Percentiles rank a stretch among this genome's conserved stretches.
Conservation (phyloP, 2,797 vertebrate species). For the Crocodylus rhombifer region DNA sequence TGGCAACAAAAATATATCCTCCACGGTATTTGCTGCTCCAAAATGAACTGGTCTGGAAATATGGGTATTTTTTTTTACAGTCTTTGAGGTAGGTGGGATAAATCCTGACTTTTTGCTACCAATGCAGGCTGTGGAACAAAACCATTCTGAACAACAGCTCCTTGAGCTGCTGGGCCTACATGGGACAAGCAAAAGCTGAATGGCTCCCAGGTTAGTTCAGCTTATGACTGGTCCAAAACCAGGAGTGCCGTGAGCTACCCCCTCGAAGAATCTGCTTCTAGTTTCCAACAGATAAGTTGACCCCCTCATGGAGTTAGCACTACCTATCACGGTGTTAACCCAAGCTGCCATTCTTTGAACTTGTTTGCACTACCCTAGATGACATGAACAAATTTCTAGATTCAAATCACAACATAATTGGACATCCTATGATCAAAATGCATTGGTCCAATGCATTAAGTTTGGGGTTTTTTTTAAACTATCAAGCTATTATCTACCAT, state of each 20-base stretch:
- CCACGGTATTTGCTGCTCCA: neutral
- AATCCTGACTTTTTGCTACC: neutral
- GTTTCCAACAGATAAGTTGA: neutral
- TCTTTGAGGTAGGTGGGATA: neutral
- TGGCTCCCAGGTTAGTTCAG: neutral
- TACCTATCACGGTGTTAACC: neutral
- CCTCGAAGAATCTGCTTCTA: accelerated
- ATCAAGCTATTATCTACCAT: neutral
- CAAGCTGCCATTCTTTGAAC: neutral
- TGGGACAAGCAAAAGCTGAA: neutral
- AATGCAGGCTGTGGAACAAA: neutral
- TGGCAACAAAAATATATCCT: constrained; percentile 45
- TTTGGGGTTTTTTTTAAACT: neutral
- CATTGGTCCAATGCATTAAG: neutral
- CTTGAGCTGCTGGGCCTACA: neutral
- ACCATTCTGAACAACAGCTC: neutral
- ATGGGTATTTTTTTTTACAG: neutral
- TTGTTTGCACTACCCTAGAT: no score
- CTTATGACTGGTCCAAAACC: neutral
- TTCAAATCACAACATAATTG: neutral
- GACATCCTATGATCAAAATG: neutral
- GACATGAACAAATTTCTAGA: no score
- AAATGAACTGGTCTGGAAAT: neutral
- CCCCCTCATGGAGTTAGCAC: neutral
- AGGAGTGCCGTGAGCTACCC: neutral